These are phyloP conservation scores for Belgica antarctica DNA, from an alignment of 2,888 invertebrate species.

Conservation along the genomic window DNA sequence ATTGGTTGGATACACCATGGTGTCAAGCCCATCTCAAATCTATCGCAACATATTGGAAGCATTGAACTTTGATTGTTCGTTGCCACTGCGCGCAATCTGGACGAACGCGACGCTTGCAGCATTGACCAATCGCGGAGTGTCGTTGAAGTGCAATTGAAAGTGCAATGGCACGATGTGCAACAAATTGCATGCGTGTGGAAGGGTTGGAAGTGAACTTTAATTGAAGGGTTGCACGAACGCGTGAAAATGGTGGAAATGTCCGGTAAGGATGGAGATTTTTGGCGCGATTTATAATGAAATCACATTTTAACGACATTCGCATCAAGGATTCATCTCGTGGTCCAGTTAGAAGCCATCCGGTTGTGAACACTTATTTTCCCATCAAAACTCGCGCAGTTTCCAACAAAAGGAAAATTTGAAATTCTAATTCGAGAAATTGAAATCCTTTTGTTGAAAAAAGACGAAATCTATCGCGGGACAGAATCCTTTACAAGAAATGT, in stretches of 20 bases:
- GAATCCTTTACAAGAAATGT: constrained; percentile 3
- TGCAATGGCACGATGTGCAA: background rate
- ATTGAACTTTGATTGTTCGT: background rate
- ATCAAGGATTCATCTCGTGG: background rate
- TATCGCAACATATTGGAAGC: background rate
- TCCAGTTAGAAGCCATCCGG: constrained; percentile 2
- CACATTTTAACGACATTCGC: background rate
- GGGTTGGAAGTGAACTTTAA: background rate
- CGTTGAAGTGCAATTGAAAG: too few relatives aligned
- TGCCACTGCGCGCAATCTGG: constrained; percentile 5
- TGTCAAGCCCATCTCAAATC: background rate
- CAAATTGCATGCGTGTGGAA: background rate
- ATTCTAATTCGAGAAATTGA: too few relatives aligned
- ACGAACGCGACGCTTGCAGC: background rate
- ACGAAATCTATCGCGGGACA: background rate
- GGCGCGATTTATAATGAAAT: background rate
- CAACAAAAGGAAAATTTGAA: constrained; percentile 5
- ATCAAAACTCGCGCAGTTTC: constrained; percentile 3
- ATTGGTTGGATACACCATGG: background rate
- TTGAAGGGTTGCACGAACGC: too few relatives aligned
- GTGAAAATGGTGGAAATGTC: too few relatives aligned
- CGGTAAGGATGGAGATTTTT: too few relatives aligned
- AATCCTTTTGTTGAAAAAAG: background rate
- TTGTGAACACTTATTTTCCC: constrained; percentile 3
- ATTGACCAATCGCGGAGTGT: too few relatives aligned